These are phyloP conservation scores for Drosophila sproati DNA, from an alignment of 1,140 invertebrate species.

Conservation along the genomic window DNA sequence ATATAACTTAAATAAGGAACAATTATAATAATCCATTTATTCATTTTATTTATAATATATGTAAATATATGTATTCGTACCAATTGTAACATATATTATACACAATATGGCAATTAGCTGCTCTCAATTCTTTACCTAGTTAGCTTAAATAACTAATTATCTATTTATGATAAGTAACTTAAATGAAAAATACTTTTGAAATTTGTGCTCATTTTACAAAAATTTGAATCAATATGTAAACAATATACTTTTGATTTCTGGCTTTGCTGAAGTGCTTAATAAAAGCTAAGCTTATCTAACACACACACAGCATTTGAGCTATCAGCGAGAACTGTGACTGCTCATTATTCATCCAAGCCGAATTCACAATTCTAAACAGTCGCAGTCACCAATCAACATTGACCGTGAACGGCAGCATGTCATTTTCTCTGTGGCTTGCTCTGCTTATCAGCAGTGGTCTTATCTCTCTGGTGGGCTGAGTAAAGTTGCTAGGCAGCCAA, in stretches of 20 bases:
- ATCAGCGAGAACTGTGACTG: not conserved
- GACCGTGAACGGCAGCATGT: constrained; percentile 10
- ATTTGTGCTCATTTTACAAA: constrained; percentile 62
- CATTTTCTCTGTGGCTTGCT: not conserved
- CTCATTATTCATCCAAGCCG: not conserved
- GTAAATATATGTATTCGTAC: constrained; percentile 1
- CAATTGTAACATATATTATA: constrained; percentile 6
- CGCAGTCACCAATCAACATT: not conserved
- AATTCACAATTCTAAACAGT: constrained; percentile 7
- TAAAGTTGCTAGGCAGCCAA: not conserved
- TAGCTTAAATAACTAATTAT: constrained; percentile 47
- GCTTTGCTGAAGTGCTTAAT: constrained; percentile 66
- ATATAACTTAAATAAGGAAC: not conserved
- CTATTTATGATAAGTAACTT: constrained; percentile 6
- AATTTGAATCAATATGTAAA: constrained; percentile 37
- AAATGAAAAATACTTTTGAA: constrained; percentile 14
- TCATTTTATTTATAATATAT: constrained; percentile 6
- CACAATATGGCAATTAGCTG: not conserved
- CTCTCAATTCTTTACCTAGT: constrained; percentile 43
- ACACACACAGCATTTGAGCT: not conserved
- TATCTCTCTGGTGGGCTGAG: constrained; percentile 19
- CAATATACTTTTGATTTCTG: constrained; percentile 49
- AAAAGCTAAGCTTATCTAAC: constrained; percentile 64
- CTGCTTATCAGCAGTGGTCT: constrained; percentile 19
- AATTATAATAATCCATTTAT: constrained; percentile 5